Conservation (phyloP, 2,113 vertebrate genomes). For the Cyprinus carpio region DNA sequence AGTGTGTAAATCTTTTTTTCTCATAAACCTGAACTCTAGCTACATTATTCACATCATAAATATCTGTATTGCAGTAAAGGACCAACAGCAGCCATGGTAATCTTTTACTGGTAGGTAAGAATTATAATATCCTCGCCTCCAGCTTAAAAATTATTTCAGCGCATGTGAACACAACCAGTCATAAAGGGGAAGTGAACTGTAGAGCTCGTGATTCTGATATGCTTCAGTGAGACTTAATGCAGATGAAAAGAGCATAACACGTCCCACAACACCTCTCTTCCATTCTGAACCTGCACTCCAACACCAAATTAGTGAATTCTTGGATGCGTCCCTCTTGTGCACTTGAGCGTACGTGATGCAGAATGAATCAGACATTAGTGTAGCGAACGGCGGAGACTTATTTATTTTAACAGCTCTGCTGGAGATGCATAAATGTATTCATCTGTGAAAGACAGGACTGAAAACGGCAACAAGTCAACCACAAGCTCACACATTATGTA, state of each 20-base stretch:
- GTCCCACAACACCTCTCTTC: conserved; percentile 32
- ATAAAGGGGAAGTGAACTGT: conserved; percentile 17
- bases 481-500: not conserved
- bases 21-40: conserved; percentile 30
- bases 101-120: conserved; percentile 21
- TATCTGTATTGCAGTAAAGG: conserved; percentile 14
- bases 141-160: not conserved
- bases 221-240: conserved; percentile 32
- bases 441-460: conserved; percentile 15
- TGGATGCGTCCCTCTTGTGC: conserved; percentile 33
- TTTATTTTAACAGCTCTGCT: conserved; percentile 18
- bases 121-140: conserved; percentile 7
- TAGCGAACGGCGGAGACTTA: not conserved
- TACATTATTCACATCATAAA: conserved; percentile 30
- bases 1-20: not conserved
- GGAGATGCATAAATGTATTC: conserved; percentile 13
- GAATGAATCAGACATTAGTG: conserved; percentile 17
- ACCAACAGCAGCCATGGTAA: not conserved
- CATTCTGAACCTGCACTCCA: conserved; percentile 15
- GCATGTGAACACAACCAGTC: not conserved
- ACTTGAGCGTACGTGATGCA: conserved; percentile 1
- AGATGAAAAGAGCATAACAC: conserved; percentile 18
- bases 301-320: conserved; percentile 29
- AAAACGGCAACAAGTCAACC: conserved; percentile 15
- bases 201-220: conserved; percentile 27